Evolutionary conservation across 2,888 invertebrate species (phyloP), one percentile per base, ranked within the genome.

Genomic region (Ichneumon xanthorius): DNA sequence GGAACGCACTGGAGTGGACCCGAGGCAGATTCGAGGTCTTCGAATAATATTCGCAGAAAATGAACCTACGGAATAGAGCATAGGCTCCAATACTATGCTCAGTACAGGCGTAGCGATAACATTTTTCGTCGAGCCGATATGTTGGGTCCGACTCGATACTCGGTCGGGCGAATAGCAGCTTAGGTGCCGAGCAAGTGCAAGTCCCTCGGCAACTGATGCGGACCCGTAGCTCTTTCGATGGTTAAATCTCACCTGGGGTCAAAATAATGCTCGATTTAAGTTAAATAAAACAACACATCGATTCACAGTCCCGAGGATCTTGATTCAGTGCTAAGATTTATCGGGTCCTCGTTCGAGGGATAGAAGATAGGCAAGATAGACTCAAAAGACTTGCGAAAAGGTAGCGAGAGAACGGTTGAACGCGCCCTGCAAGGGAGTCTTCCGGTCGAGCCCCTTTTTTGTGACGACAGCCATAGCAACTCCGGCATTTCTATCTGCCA

Each of bases 401-500:
- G 50, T 67, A 79, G 82, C 58, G 79, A 68, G 78, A 84, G 37
- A 63, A 80, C 50, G 76, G 85, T 82, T 82, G 77, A 79, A 82
- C 73, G 75, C 68, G 78, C 50, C 30, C 58, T 77, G 81, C 70
- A 68, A 82, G 80, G 81, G 84, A 85, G 68, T 87, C 82, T 75
- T 80, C 80, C 76, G 79, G 76, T 81, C 45, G 84, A 73, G 77
- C 55, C 79, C 65, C 77, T 84, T 87, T 86, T 85, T 81, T 84
- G 84, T 75, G 86, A 80, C 76, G 82, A 84, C 82, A 86, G 65
- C 79, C 77, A 76, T 78, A 81, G 79, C 68, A 48, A 82, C 70
- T 81, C 87, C 80, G 88, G 89, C 89, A 90, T 90, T 91, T 90
- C 90, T 89, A 89, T 89, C 90, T 89, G 87, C 87, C 89, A 76